Evolutionary conservation across 1,140 invertebrate species (phyloP), one percentile per base, ranked within the genome.

Genomic region (Dryas iulia): DNA sequence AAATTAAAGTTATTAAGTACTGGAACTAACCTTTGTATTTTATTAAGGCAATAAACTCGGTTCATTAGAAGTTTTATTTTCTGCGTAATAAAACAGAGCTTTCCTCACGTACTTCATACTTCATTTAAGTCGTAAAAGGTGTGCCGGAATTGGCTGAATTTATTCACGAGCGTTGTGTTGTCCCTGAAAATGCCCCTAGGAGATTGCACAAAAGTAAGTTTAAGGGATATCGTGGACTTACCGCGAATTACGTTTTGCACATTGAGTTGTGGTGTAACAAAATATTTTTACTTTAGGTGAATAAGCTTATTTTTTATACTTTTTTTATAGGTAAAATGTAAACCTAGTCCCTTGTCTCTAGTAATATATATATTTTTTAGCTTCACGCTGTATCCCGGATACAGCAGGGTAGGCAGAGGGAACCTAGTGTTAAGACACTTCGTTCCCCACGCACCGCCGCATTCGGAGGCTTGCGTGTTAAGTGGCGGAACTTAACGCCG

Each of bases 51-150:
- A 64, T 70, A 70, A 70, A 65, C 56, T 52, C 30, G 6, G 39
- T 70, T 70, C 61, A 70, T 70, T 70, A 70, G 61, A 31, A 35
- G 61, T 70, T 70, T 65, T 65, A 70, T 70, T 69, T 70, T 70
- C 61, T 26, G 54, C 28, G 68, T 65, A 64, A 58, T 70, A 70
- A 70, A 70, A 65, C 68, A 7, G 56, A 56, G 57, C 62, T 47
- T 59, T 60, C 68, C 62, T 39, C 68, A 60, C 68, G 68, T 70
- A 65, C 47, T 70, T 64, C 68, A 60, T 65, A 64, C 68, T 70
- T 60, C 61, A 70, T 65, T 60, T 58, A 59, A 60, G 39, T 70
- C 68, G 68, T 70, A 70, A 70, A 69, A 65, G 59, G 61, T 59
- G 64, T 65, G 61, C 53, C 24, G 57, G 30, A 70, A 69, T 65